A percentile compares a stretch with the other conserved stretches of the same genome.
phyloP scores from a whole-genome alignment of 2,888 invertebrate genomes.

The Eurytoma californica region DNA sequence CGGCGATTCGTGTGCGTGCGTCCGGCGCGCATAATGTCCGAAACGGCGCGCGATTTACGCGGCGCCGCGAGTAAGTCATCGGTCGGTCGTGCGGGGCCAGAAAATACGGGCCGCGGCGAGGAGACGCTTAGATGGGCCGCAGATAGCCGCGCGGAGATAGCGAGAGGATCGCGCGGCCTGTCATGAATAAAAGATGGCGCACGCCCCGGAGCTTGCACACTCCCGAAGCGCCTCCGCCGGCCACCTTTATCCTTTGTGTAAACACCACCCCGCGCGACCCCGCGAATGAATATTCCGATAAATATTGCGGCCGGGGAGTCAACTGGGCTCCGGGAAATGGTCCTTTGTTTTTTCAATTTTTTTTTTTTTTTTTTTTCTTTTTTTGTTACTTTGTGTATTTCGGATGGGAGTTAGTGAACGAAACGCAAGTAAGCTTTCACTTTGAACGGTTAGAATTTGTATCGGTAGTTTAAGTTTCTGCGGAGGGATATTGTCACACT shows the following conservation, averaged over 20 bases:
- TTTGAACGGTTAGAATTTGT: too few species aligned
- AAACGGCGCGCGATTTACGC: conserved; percentile 48
- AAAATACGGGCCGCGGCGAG: neutral
- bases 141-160: conserved; percentile 29
- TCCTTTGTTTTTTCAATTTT: too few species aligned
- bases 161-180: neutral
- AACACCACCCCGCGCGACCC: neutral
- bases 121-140: neutral
- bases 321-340: neutral
- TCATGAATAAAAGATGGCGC: conserved; percentile 67
- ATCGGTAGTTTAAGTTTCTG: too few species aligned
- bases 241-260: neutral
- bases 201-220: conserved; percentile 24
- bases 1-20: conserved; percentile 70
- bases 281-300: neutral
- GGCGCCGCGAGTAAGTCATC: neutral
- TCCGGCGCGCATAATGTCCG: conserved; percentile 59
- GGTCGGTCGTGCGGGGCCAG: neutral
- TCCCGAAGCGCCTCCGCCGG: neutral
- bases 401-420: too few species aligned
- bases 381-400: too few species aligned
- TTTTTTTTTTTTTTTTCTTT: too few species aligned
- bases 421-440: too few species aligned
- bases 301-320: neutral
- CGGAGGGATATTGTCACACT: too few species aligned